Evolutionary conservation across 2,797 vertebrate genomes (phyloP).

Genomic region (Megalops cyprinoides): DNA sequence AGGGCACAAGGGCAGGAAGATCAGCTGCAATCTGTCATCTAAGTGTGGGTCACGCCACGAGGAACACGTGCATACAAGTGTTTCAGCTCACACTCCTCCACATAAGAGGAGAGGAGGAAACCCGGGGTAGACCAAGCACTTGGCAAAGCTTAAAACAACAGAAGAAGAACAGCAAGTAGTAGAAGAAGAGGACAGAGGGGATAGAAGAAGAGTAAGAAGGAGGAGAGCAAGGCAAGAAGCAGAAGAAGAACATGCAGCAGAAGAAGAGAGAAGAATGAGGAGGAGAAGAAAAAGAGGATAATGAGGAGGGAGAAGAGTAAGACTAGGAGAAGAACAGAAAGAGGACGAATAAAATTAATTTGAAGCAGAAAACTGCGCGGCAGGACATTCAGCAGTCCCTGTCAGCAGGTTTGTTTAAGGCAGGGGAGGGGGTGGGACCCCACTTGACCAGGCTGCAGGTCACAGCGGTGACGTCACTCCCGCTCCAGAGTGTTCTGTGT

Average conservation of each 20-base stretch:
- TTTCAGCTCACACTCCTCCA: neutral
- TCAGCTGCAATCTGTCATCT: conserved; percentile 2
- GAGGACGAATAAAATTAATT: too few relatives aligned
- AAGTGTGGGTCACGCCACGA: neutral
- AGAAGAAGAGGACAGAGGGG: neutral
- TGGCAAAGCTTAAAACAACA: neutral
- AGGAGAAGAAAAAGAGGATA: too few relatives aligned
- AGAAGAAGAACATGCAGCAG: too few relatives aligned
- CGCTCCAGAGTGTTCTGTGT: neutral
- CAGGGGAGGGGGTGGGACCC: conserved; percentile 39
- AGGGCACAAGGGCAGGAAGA: neutral
- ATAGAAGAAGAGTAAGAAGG: neutral
- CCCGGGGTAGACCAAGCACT: neutral
- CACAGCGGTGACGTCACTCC: conserved; percentile 35
- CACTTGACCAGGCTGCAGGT: conserved; percentile 41
- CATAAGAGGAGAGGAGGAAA: neutral
- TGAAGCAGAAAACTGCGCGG: neutral
- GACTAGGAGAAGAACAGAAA: too few relatives aligned
- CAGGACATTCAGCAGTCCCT: neutral
- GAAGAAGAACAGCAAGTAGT: too few relatives aligned
- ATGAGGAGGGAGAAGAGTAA: too few relatives aligned
- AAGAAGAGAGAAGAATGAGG: too few relatives aligned
- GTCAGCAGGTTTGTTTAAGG: neutral
- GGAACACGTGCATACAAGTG: neutral
- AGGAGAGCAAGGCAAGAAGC: neutral